Evolutionary conservation across 2,888 invertebrate genomes (phyloP).

Genomic region (Allolobophora icterica): DNA sequence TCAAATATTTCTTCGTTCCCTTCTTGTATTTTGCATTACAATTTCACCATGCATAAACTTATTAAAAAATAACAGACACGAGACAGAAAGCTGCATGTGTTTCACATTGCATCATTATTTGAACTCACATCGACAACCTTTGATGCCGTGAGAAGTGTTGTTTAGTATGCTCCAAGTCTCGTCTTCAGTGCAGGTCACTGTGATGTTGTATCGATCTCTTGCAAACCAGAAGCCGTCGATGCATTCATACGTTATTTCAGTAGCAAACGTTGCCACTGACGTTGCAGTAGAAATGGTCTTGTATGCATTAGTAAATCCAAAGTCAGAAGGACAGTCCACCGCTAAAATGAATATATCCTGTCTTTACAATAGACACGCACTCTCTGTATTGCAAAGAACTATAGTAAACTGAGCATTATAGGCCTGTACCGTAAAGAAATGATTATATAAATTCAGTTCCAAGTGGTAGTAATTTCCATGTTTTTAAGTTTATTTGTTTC

Average conservation of each 20-base stretch:
- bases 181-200: neutral
- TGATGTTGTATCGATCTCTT: neutral
- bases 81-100: neutral
- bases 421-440: no score
- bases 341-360: neutral
- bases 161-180: neutral
- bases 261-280: neutral
- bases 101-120: neutral
- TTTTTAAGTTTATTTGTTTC: no score
- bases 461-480: no score
- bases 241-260: neutral
- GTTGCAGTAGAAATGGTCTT: neutral
- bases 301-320: constrained; percentile 10
- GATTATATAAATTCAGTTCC: no score
- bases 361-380: no score
- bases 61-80: neutral
- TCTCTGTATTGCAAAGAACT: neutral
- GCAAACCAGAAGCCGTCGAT: constrained; percentile 2
- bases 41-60: no score
- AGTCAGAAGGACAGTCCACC: neutral
- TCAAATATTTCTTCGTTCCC: no score
- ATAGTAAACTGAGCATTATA: no score
- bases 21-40: no score
- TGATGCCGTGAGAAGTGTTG: neutral
- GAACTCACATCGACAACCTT: neutral